phyloP scores from a whole-genome alignment of 2,797 vertebrate species.

The Paguma larvata region DNA sequence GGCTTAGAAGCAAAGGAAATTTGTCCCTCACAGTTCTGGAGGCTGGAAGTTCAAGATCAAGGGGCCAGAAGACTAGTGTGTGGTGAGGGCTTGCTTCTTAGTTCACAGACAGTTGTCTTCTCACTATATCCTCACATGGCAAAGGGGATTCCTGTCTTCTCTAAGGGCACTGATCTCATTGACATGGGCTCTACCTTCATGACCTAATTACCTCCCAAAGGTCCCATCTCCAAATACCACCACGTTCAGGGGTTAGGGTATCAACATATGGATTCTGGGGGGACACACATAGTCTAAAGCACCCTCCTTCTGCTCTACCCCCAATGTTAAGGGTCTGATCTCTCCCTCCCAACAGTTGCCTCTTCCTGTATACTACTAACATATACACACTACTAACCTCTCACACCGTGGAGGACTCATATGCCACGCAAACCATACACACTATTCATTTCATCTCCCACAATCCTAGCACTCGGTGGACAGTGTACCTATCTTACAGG shows the following conservation, averaged over 20 bases:
- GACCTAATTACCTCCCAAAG: background rate
- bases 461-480: accelerated
- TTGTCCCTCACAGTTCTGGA: background rate
- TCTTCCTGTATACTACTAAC: no score
- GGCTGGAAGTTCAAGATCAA: background rate
- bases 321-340: background rate
- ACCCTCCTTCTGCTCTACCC: background rate
- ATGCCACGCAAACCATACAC: accelerated
- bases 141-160: background rate
- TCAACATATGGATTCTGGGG: background rate
- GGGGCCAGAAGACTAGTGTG: no score
- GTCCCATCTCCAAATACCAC: background rate
- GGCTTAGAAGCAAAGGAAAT: background rate
- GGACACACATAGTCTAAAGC: background rate
- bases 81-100: no score
- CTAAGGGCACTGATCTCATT: background rate
- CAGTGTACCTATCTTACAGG: background rate
- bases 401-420: accelerated
- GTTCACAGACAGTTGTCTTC: background rate
- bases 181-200: background rate
- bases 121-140: no score
- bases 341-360: background rate
- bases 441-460: background rate
- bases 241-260: background rate
- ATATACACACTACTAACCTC: background rate